Percentiles rank a stretch among this genome's conserved stretches.
Conservation (phyloP, 2,113 vertebrate genomes). For the Coptodon bakossiorum region DNA sequence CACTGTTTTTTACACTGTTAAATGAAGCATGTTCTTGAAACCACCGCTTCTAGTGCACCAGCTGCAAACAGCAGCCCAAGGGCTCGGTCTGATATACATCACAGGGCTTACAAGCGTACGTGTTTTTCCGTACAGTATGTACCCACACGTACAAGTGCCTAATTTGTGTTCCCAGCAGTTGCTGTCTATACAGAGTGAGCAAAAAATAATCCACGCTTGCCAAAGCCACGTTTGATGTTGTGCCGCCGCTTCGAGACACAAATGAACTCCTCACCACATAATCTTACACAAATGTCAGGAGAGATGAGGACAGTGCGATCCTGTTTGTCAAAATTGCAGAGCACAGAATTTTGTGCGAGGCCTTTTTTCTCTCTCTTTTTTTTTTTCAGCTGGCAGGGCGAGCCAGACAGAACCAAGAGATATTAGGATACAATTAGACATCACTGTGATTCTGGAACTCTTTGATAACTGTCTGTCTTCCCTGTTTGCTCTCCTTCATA, state of each 20-base stretch:
- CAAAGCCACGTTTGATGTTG: slow-evolving; percentile 28
- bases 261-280: slow-evolving; percentile 18
- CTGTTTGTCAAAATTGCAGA: not conserved
- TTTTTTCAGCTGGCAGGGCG: not conserved
- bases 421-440: slow-evolving; percentile 25
- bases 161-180: slow-evolving; percentile 14
- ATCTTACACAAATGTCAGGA: not conserved
- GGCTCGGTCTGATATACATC: not conserved
- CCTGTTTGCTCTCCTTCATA: not conserved
- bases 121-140: slow-evolving; percentile 28
- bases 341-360: not conserved
- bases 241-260: not conserved
- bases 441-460: not conserved
- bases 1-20: not conserved
- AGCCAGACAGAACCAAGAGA: not conserved
- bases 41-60: rapidly evolving
- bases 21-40: not conserved
- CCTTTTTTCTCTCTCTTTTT: not conserved
- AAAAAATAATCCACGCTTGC: not conserved
- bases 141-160: not conserved
- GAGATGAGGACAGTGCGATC: slow-evolving; percentile 1
- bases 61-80: not conserved
- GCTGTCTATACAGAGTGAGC: slow-evolving; percentile 27
- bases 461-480: not conserved
- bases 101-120: not conserved